Conservation (phyloP, 2,888 invertebrate genomes). For the Eilema caniola region DNA sequence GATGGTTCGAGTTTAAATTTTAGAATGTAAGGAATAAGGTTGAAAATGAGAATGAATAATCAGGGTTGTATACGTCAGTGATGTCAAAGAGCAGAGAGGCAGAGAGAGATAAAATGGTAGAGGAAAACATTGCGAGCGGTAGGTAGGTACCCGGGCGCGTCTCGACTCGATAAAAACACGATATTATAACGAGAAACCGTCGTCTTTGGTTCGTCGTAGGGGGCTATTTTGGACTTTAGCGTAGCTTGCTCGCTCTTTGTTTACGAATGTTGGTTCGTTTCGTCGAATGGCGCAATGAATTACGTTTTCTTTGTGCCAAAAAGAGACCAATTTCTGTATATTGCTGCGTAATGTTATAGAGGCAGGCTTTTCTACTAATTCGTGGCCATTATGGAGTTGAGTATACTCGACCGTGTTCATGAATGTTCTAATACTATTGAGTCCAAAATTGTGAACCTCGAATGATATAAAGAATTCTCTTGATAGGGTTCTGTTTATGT, state of each 20-base stretch:
- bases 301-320: conserved; percentile 50
- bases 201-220: conserved; percentile 54
- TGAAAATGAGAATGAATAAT: conserved; percentile 53
- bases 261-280: conserved; percentile 42
- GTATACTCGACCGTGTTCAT: conserved; percentile 30
- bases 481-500: conserved; percentile 10
- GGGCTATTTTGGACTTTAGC: conserved; percentile 52
- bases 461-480: conserved; percentile 27
- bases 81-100: conserved; percentile 83
- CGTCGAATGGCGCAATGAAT: conserved; percentile 55
- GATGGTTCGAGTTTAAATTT: conserved; percentile 58
- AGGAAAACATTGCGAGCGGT: conserved; percentile 76
- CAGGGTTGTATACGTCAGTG: conserved; percentile 72
- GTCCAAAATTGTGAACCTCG: conserved; percentile 22
- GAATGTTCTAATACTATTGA: conserved; percentile 30
- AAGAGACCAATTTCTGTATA: conserved; percentile 45
- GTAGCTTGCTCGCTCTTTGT: conserved; percentile 55
- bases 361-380: conserved; percentile 48
- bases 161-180: conserved; percentile 62
- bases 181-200: conserved; percentile 59
- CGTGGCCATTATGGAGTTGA: conserved; percentile 41
- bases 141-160: conserved; percentile 46
- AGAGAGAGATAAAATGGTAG: conserved; percentile 78
- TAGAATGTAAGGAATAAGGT: conserved; percentile 63
- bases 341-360: conserved; percentile 39